Evolutionary conservation across 2,113 vertebrate genomes (phyloP).

Genomic region (Dipodomys ordii): DNA sequence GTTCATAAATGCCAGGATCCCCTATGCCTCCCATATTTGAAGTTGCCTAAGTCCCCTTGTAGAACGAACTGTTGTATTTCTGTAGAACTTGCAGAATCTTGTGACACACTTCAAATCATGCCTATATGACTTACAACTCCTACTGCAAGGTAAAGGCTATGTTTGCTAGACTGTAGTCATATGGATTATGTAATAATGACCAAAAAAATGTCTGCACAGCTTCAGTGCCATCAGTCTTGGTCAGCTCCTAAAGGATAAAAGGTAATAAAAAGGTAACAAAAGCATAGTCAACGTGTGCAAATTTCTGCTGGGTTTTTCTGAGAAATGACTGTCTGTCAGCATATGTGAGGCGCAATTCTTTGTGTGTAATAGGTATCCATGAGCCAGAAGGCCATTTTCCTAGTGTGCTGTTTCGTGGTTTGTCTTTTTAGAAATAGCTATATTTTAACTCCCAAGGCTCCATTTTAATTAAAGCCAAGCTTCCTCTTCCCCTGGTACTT

Average conservation of each 20-base stretch:
- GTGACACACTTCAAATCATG: too few species aligned
- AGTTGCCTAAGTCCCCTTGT: neutral
- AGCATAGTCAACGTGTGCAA: neutral
- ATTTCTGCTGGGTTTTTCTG: neutral
- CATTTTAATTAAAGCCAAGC: conserved; percentile 68
- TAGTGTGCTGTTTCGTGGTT: conserved; percentile 14
- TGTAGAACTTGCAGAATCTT: neutral
- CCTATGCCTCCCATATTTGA: neutral
- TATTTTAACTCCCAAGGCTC: conserved; percentile 64
- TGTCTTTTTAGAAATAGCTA: conserved; percentile 58
- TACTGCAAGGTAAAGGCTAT: neutral
- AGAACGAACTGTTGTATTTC: neutral
- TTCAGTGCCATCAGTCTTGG: neutral
- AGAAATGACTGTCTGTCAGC: neutral
- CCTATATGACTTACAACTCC: too few species aligned
- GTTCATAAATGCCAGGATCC: neutral
- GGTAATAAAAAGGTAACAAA: conserved; percentile 1
- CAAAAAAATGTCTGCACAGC: neutral
- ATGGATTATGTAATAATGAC: neutral
- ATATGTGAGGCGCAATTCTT: neutral
- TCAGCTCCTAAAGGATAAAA: neutral
- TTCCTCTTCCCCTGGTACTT: conserved; percentile 24
- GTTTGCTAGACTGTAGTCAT: neutral
- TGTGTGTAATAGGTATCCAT: neutral
- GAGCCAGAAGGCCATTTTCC: neutral